Evolutionary conservation across 1,140 invertebrate species (phyloP).

Genomic region (Cheumatopsyche charites): DNA sequence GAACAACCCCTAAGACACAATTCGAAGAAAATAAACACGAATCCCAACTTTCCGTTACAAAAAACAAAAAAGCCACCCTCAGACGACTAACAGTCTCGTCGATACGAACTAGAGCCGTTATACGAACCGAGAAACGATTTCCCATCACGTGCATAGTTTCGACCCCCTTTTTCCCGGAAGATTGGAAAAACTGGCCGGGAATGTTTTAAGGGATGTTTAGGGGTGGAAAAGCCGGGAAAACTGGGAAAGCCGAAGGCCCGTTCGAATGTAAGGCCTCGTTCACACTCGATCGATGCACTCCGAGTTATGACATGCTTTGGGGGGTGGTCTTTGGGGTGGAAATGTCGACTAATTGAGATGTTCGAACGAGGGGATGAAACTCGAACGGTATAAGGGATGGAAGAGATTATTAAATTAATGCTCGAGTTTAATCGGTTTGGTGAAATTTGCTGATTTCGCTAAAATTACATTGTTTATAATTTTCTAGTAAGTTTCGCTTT

Average conservation of each 20-base stretch:
- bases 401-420: background rate
- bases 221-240: background rate
- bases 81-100: slow-evolving; percentile 16
- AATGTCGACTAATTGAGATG: slow-evolving; percentile 10
- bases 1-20: background rate
- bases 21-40: slow-evolving; percentile 23
- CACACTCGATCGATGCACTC: background rate
- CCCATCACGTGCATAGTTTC: slow-evolving; percentile 24
- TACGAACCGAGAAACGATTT: slow-evolving; percentile 30
- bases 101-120: background rate
- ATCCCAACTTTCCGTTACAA: slow-evolving; percentile 16
- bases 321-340: background rate
- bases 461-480: too few relatives aligned
- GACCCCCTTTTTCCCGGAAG: too few relatives aligned
- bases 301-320: background rate
- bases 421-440: too few relatives aligned
- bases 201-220: background rate
- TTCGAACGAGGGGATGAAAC: background rate
- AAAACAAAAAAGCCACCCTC: background rate
- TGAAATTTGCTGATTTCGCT: background rate
- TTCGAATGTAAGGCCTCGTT: slow-evolving; percentile 10
- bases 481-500: too few relatives aligned
- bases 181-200: slow-evolving; percentile 9
- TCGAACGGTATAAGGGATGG: background rate
- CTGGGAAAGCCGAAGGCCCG: slow-evolving; percentile 6